Evolutionary conservation across 2,888 invertebrate genomes (phyloP).

Genomic region (Drosophila imparisetae): DNA sequence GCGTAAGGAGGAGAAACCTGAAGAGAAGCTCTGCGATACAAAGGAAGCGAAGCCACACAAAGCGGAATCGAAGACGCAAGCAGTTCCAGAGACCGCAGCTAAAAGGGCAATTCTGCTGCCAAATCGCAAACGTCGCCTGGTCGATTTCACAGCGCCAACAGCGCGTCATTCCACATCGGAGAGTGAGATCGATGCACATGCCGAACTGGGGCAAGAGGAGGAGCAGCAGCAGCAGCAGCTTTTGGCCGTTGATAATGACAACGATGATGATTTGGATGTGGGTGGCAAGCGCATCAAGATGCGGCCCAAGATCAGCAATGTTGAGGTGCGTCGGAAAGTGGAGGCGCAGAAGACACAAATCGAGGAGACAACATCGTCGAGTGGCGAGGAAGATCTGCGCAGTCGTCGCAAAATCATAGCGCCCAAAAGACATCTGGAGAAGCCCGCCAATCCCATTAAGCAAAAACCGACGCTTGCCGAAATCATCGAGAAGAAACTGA

Average conservation of each 20-base stretch:
- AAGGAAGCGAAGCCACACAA: slow-evolving; percentile 8
- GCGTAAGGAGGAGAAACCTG: neutral
- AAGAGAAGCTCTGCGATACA: neutral
- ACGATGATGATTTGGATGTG: slow-evolving; percentile 77
- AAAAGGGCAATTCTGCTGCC: slow-evolving; percentile 19
- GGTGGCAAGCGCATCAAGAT: slow-evolving; percentile 84
- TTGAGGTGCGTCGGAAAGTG: slow-evolving; percentile 80
- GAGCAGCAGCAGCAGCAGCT: slow-evolving; percentile 85
- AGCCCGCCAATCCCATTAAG: slow-evolving; percentile 42
- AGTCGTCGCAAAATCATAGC: slow-evolving; percentile 69
- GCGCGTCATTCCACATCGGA: slow-evolving; percentile 76
- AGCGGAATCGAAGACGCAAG: neutral
- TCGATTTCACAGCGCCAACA: slow-evolving; percentile 60
- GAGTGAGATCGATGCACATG: slow-evolving; percentile 82
- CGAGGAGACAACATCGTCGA: slow-evolving; percentile 81
- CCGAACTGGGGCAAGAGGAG: slow-evolving; percentile 86
- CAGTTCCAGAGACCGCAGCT: slow-evolving; percentile 1
- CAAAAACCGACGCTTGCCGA: slow-evolving; percentile 78
- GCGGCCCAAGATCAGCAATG: slow-evolving; percentile 78
- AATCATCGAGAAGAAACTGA: slow-evolving; percentile 81
- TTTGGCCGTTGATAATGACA: slow-evolving; percentile 43
- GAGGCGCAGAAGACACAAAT: slow-evolving; percentile 80
- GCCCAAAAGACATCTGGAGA: slow-evolving; percentile 65
- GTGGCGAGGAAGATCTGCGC: slow-evolving; percentile 80
- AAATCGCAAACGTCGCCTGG: slow-evolving; percentile 82